phyloP scores from a whole-genome alignment of 1,140 invertebrate species.

The Micrasema minimum region DNA sequence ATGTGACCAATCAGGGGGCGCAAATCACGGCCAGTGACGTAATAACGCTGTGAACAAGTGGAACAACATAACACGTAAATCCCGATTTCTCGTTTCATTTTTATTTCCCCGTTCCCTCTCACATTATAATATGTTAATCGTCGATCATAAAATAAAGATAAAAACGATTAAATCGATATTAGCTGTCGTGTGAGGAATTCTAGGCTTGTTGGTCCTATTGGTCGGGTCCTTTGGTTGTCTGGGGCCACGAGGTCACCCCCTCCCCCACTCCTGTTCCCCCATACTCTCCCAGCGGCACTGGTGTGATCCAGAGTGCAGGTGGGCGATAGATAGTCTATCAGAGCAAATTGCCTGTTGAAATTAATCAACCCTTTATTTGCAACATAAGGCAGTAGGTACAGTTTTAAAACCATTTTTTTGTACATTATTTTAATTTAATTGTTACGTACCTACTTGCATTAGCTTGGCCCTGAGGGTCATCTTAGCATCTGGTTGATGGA shows the following conservation, averaged over 20 bases:
- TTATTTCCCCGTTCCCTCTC: too few species aligned
- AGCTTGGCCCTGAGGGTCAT: too few species aligned
- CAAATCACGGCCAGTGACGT: not conserved
- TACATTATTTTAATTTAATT: too few species aligned
- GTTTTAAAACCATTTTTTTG: too few species aligned
- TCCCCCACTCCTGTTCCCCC: not conserved
- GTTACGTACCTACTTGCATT: too few species aligned
- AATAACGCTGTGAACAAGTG: not conserved
- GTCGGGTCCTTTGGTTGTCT: slow-evolving; percentile 20
- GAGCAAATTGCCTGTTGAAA: too few species aligned
- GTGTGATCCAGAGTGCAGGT: slow-evolving; percentile 1
- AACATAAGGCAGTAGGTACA: not conserved
- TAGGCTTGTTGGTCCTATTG: slow-evolving; percentile 11
- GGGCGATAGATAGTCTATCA: slow-evolving; percentile 1
- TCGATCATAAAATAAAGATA: too few species aligned
- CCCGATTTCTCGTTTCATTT: too few species aligned
- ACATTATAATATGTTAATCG: too few species aligned
- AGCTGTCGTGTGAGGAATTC: slow-evolving; percentile 14
- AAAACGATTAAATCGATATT: slow-evolving; percentile 20
- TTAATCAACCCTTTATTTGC: not conserved
- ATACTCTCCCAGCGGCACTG: not conserved
- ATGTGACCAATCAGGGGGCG: slow-evolving; percentile 30
- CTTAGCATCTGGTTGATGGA: not conserved
- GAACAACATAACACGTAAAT: too few species aligned
- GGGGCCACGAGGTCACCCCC: slow-evolving; percentile 1